phyloP scores from a whole-genome alignment of 2,888 invertebrate genomes.

The Machimus rusticus region DNA sequence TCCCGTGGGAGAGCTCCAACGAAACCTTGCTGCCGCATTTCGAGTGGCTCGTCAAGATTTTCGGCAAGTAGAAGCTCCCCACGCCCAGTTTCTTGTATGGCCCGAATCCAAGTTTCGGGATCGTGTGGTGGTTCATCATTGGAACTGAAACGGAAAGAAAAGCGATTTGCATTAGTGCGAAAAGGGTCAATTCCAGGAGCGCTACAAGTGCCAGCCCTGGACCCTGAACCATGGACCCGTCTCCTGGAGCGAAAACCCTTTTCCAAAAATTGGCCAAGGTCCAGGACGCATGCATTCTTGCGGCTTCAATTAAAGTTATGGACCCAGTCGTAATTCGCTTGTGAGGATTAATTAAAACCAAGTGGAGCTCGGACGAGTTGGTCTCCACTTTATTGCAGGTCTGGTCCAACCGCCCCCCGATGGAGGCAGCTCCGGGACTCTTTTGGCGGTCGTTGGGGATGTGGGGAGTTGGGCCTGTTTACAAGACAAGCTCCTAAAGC shows the following conservation, averaged over 20 bases:
- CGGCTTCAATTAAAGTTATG: conserved; percentile 43
- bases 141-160: conserved; percentile 68
- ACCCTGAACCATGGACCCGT: no score
- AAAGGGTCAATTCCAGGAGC: neutral
- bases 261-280: conserved; percentile 16
- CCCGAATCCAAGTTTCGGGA: conserved; percentile 74
- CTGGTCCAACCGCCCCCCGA: neutral
- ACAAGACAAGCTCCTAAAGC: neutral
- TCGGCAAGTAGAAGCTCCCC: conserved; percentile 70
- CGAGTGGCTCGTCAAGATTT: conserved; percentile 65
- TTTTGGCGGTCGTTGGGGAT: neutral
- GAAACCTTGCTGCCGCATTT: conserved; percentile 67
- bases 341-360: neutral
- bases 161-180: neutral
- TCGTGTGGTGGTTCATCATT: conserved; percentile 80
- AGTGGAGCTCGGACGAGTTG: neutral
- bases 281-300: conserved; percentile 17
- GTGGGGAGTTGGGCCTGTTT: neutral
- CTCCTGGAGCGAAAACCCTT: neutral
- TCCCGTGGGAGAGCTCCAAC: conserved; percentile 84
- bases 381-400: neutral
- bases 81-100: conserved; percentile 67
- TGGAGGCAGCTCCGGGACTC: neutral
- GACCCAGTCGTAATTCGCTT: conserved; percentile 23
- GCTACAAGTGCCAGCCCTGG: neutral